These are phyloP conservation scores for Harpagoxenus sublaevis DNA, from an alignment of 2,888 invertebrate genomes.

Conservation along the genomic window DNA sequence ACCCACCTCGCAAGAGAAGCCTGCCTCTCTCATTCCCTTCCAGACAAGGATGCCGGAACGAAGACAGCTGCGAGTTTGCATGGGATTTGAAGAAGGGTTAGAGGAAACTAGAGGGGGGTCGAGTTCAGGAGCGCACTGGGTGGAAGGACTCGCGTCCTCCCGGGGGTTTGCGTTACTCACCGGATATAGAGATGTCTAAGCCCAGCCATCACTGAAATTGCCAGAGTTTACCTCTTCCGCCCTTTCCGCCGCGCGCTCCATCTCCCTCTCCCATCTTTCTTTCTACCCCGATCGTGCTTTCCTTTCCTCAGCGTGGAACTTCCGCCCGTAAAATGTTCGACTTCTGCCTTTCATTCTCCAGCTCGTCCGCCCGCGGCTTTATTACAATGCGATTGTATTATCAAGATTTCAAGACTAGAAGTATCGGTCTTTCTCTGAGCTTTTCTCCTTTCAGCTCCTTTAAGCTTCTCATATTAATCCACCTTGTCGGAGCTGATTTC, in stretches of 20 bases:
- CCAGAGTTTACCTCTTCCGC: conserved; percentile 80
- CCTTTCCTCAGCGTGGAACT: conserved; percentile 47
- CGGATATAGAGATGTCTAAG: conserved; percentile 81
- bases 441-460: conserved; percentile 41
- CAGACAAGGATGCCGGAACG: conserved; percentile 23
- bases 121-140: conserved; percentile 71
- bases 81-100: conserved; percentile 53
- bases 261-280: conserved; percentile 48
- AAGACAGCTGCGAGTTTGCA: conserved; percentile 47
- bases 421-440: conserved; percentile 39
- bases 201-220: conserved; percentile 84
- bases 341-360: conserved; percentile 42
- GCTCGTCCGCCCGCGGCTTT: conserved; percentile 55
- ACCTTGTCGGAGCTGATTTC: conserved; percentile 37
- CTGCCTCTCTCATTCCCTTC: conserved; percentile 48
- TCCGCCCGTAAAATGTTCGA: conserved; percentile 58
- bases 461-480: conserved; percentile 53
- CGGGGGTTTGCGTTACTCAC: conserved; percentile 78
- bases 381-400: conserved; percentile 77
- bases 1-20: conserved; percentile 70
- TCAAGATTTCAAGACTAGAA: conserved; percentile 68
- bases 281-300: conserved; percentile 56
- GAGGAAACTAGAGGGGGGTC: conserved; percentile 55
- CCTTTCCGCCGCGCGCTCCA: conserved; percentile 64
- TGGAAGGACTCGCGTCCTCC: conserved; percentile 70